Evolutionary conservation across 2,888 invertebrate species (phyloP), one percentile per base, ranked within the genome.

Genomic region (Apotomis capreana): DNA sequence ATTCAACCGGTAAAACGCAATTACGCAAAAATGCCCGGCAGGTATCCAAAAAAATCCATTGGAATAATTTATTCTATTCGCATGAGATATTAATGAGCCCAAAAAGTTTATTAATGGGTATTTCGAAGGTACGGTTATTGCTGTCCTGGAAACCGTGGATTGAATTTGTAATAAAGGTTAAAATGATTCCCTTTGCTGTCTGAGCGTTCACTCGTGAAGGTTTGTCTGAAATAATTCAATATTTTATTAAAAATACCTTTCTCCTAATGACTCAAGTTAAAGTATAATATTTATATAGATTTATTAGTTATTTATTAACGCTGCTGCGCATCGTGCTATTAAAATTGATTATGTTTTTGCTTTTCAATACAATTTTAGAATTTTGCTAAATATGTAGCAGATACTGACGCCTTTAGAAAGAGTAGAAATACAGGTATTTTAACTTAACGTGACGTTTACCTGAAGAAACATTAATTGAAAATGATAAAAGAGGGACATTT

Each of bases 91-190:
- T 85, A 86, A 87, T 86, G 87, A 87, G 84, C 84, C 84, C 80
- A 77, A 83, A 84, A 87, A 88, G 80, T 87, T 87, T 87, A 87
- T 86, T 86, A 88, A 87, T 83, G 80, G 84, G 76, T 83, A 84
- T 87, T 83, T 83, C 78, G 79, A 83, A 86, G 87, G 87, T 87
- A 85, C 84, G 79, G 78, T 85, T 72, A 68, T 72, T 84, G 83
- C 81, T 85, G 79, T 82, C 78, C 81, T 80, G 77, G 76, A 84
- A 77, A 75, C 69, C 86, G 86, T 86, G 87, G 72, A 75, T 77
- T 78, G 88, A 87, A 88, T 88, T 81, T 82, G 52, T 75, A 76
- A 75, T 74, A 49, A 64, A 62, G 63, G 61, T 46, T 40, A 51
- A 67, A 55, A 55, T 5, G 12, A 67, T 61, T 65, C 55, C 26